Base-by-base conservation (phyloP, 2,113 vertebrate genomes). In the Ariopsis seemanni region DNA sequence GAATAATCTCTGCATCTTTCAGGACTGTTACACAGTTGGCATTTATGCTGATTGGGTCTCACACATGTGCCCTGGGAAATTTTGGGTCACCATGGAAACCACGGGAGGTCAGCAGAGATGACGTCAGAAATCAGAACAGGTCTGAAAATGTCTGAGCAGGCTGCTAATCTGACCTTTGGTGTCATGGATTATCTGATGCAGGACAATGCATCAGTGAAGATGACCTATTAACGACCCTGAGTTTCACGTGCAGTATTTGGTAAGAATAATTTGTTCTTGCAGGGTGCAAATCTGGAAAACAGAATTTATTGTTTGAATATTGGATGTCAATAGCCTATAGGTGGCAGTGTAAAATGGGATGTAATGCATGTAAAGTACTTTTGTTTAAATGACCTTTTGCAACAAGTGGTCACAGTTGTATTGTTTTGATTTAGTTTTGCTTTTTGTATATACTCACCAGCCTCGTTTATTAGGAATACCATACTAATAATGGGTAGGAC, bases 11-110 rank as follows among this genome's bases (percentile, higher is more conserved):
- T 48, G 27, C 42, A n/a, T 58, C 17, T 52, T 25, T 74, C 25
- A 60, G 81, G 52, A 86, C 65, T 82, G 85, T 72, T 30, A 75
- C 80, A 62, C 9, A 7, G 53, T 69, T 82, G 78, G 52, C 65
- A 82, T 82, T 82, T 87, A 42, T 55, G 20, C 65, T 71, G 78
- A 82, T 71, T 82, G 34, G 78, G 11, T 72, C 65, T 82, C 79
- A 60, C 53, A 69, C 25, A 30, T 17, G 15, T n/a, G 25, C 15
- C 78, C 22, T 55, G 42, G 65, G 85, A 69, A 72, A 55, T 58
- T 67, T 25, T 20, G 50, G 50, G 78, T 87, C 65, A 50, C 53
- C 25, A 30, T 87, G 34, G 55, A 80, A 82, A 62, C 65, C 34
- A 11, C 15, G 4, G 55, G 27, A 60, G 79, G 79, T 60, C 30